Conservation (phyloP, 2,888 invertebrate species). For the Punctoribates punctum region DNA sequence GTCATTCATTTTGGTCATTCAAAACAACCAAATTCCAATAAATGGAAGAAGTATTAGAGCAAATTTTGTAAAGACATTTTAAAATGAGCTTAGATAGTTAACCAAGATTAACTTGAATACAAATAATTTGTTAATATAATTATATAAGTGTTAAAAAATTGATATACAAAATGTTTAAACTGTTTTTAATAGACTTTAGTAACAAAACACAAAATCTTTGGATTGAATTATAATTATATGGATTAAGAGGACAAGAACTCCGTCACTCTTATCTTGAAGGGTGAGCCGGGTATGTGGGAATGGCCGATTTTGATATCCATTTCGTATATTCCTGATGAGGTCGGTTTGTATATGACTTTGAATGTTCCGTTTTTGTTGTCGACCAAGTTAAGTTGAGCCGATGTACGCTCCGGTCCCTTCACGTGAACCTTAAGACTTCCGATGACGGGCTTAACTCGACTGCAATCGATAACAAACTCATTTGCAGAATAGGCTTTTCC, state of each 20-base stretch:
- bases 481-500: slow-evolving; percentile 21
- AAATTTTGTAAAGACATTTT: too few relatives aligned
- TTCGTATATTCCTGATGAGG: slow-evolving; percentile 25
- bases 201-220: too few relatives aligned
- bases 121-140: too few relatives aligned
- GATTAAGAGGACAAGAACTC: slow-evolving; percentile 39
- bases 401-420: slow-evolving; percentile 30
- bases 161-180: too few relatives aligned
- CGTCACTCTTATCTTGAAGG: slow-evolving; percentile 35
- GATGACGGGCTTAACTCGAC: slow-evolving; percentile 17
- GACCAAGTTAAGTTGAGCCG: slow-evolving; percentile 17
- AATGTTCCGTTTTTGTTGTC: slow-evolving; percentile 42
- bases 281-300: slow-evolving; percentile 36
- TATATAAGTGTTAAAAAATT: too few relatives aligned
- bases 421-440: slow-evolving; percentile 35
- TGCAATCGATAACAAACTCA: slow-evolving; percentile 37
- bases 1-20: too few relatives aligned
- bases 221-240: too few relatives aligned
- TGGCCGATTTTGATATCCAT: slow-evolving; percentile 40
- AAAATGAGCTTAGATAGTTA: too few relatives aligned
- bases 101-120: too few relatives aligned
- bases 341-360: slow-evolving; percentile 36
- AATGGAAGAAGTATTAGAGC: too few relatives aligned
- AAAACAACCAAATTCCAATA: too few relatives aligned
- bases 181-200: too few relatives aligned